Evolutionary conservation across 2,797 vertebrate species (phyloP).

Genomic region (Sebastes hopkinsi): DNA sequence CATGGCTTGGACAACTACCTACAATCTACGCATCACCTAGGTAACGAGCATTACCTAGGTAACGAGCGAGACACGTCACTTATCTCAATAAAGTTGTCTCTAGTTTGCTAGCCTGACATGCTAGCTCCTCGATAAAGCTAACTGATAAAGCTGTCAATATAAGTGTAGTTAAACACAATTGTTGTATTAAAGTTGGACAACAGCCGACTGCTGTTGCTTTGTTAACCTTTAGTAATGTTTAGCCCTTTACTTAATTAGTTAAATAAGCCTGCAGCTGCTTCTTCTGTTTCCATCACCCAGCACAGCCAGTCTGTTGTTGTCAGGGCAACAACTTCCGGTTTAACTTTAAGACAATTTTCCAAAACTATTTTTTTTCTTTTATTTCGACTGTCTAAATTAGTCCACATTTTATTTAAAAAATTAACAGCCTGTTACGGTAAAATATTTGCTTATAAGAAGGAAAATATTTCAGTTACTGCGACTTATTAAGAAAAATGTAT

Average conservation of each 20-base stretch:
- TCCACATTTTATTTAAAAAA: rapidly evolving
- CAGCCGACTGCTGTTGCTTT: neutral
- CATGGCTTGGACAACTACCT: no score
- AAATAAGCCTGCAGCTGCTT: neutral
- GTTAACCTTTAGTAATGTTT: neutral
- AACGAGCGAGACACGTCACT: neutral
- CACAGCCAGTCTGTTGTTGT: slow-evolving; percentile 25
- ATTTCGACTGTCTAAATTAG: rapidly evolving
- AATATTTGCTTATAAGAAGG: rapidly evolving
- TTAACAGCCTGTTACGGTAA: rapidly evolving
- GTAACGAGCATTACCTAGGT: neutral
- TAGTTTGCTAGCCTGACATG: slow-evolving; percentile 40
- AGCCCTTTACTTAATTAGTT: neutral
- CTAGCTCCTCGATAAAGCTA: slow-evolving; percentile 28
- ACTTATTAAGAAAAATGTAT: neutral
- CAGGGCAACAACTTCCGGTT: slow-evolving; percentile 62
- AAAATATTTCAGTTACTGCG: neutral
- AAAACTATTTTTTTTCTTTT: neutral
- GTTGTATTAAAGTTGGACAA: neutral
- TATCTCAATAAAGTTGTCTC: slow-evolving; percentile 16
- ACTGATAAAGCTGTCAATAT: neutral
- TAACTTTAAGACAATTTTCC: neutral
- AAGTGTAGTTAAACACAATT: neutral
- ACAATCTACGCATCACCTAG: no score
- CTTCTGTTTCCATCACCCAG: neutral